Evolutionary conservation across 2,113 vertebrate species (phyloP).

Genomic region (Grantiella picta): DNA sequence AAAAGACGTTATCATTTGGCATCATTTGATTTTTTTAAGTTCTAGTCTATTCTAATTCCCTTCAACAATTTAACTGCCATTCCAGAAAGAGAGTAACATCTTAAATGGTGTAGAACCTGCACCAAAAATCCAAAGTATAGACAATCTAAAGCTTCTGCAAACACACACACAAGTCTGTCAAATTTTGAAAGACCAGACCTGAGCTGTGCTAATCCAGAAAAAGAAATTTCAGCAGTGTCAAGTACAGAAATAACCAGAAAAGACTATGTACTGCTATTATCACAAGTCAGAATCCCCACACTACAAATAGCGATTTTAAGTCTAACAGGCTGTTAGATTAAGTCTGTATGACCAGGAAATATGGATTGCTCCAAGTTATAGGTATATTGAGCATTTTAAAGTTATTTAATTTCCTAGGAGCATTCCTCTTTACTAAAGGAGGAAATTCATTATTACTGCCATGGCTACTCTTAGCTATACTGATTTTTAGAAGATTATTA

Average conservation of each 20-base stretch:
- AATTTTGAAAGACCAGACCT: neutral
- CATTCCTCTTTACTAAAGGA: neutral
- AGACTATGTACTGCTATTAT: neutral
- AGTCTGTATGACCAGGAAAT: neutral
- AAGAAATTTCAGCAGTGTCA: neutral
- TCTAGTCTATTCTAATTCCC: neutral
- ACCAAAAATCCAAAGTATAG: neutral
- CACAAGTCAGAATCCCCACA: neutral
- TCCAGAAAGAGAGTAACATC: neutral
- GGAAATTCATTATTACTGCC: neutral
- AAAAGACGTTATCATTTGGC: neutral
- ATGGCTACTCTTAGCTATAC: neutral
- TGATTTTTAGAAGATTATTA: neutral
- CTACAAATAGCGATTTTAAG: neutral
- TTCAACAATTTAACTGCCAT: neutral
- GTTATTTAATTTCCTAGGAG: neutral
- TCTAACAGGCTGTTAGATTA: neutral
- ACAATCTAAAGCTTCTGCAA: neutral
- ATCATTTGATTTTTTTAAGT: neutral
- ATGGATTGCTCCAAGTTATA: neutral
- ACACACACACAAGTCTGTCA: neutral
- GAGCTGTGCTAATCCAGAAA: neutral
- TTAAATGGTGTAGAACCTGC: neutral
- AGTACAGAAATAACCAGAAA: neutral
- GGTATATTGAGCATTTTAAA: neutral